phyloP scores from a whole-genome alignment of 1,140 invertebrate species.

The Drosophila burlai region DNA sequence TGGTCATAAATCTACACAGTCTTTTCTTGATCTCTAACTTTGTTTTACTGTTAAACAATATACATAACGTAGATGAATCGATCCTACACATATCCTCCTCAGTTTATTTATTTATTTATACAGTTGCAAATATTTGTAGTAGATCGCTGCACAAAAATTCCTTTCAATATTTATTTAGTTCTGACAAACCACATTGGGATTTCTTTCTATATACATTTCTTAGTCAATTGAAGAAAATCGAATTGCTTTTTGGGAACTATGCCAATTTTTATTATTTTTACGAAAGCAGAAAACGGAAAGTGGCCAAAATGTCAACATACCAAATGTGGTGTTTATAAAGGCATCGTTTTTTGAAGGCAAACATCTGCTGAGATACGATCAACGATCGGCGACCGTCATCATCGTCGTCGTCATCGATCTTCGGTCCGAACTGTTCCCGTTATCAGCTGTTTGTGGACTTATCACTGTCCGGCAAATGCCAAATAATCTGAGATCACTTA shows the following conservation, averaged over 20 bases:
- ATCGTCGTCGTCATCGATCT: slow-evolving; percentile 26
- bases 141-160: slow-evolving; percentile 12
- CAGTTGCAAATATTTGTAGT: slow-evolving; percentile 11
- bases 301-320: slow-evolving; percentile 27
- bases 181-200: slow-evolving; percentile 1
- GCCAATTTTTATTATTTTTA: slow-evolving; percentile 37
- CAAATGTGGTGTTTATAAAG: slow-evolving; percentile 10
- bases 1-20: background rate
- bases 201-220: slow-evolving; percentile 3
- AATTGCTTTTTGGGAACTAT: slow-evolving; percentile 33
- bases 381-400: background rate
- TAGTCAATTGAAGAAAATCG: slow-evolving; percentile 10
- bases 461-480: slow-evolving; percentile 20
- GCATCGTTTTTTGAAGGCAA: background rate
- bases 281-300: slow-evolving; percentile 18
- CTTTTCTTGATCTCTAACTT: background rate
- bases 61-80: background rate
- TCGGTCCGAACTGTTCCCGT: background rate
- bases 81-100: background rate
- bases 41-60: background rate
- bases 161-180: slow-evolving; percentile 16
- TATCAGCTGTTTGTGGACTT: slow-evolving; percentile 34
- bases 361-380: background rate
- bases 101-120: slow-evolving; percentile 1
- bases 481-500: slow-evolving; percentile 37